Evolutionary conservation across 2,797 vertebrate species (phyloP).

Genomic region (Merluccius polli): DNA sequence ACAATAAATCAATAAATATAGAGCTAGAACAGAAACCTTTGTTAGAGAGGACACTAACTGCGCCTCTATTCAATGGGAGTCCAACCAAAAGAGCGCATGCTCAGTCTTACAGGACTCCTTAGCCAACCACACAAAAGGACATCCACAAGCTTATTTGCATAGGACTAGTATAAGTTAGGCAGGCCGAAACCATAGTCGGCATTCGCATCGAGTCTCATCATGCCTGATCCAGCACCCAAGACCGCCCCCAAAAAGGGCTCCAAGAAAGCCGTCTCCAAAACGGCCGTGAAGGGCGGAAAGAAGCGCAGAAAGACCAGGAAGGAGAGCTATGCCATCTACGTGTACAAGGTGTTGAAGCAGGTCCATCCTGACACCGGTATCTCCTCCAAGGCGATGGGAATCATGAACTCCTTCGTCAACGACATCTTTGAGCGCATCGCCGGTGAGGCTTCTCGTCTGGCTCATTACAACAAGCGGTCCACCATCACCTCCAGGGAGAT

Average conservation of each 20-base stretch:
- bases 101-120: not conserved
- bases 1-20: too few relatives aligned
- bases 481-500: not conserved
- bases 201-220: not conserved
- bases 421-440: not conserved
- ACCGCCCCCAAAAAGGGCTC: not conserved
- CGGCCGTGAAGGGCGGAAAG: not conserved
- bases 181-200: fast-evolving
- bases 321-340: not conserved
- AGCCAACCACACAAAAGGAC: not conserved
- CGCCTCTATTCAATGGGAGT: too few relatives aligned
- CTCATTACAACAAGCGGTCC: not conserved
- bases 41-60: too few relatives aligned
- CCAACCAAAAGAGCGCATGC: too few relatives aligned
- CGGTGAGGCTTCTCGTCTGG: not conserved
- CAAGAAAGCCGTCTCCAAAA: not conserved
- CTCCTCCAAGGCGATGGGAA: not conserved
- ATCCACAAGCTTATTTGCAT: not conserved
- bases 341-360: not conserved
- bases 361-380: not conserved
- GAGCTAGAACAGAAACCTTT: too few relatives aligned
- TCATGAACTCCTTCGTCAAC: not conserved
- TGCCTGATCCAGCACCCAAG: not conserved
- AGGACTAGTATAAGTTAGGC: not conserved
- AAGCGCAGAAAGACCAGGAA: not conserved